Conservation (phyloP, 2,888 invertebrate genomes). For the Philereme transversata region DNA sequence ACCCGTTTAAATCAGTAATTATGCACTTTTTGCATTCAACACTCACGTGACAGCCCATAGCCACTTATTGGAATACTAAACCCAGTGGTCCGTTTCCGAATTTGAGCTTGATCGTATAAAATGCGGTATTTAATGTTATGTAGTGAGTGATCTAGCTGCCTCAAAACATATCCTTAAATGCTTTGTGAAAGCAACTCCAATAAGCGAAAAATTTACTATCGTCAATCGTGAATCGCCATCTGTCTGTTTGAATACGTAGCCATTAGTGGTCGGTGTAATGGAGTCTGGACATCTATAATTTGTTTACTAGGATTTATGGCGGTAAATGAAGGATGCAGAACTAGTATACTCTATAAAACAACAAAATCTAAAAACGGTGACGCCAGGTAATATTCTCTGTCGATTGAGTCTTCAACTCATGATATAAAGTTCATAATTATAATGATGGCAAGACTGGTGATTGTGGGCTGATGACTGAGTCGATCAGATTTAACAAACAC, state of each 20-base stretch:
- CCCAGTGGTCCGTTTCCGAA: too few relatives aligned
- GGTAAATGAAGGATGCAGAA: conserved; percentile 22
- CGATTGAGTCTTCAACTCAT: background rate
- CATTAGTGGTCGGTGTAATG: conserved; percentile 42
- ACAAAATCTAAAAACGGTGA: background rate
- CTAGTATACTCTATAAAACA: conserved; percentile 9
- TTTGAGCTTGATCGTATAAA: too few relatives aligned
- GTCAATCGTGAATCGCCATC: conserved; percentile 52
- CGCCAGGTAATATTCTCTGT: background rate
- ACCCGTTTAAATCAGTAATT: too few relatives aligned
- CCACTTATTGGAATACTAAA: too few relatives aligned
- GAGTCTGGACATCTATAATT: conserved; percentile 37
- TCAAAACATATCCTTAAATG: conserved; percentile 21
- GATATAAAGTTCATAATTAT: background rate
- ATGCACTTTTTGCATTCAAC: too few relatives aligned
- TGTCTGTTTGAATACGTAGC: conserved; percentile 42
- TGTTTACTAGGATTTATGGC: conserved; percentile 42
- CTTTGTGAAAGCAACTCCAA: conserved; percentile 58
- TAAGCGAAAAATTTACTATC: conserved; percentile 67
- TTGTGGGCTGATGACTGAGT: too few relatives aligned
- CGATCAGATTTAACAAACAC: too few relatives aligned
- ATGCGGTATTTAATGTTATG: too few relatives aligned
- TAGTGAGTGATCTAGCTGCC: conserved; percentile 16
- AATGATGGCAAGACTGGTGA: too few relatives aligned
- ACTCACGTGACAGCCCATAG: too few relatives aligned